A percentile compares a stretch with the other conserved stretches of the same genome.
These are phyloP conservation scores for Rousettus madagascariensis DNA, from an alignment of 2,797 vertebrate species.

Conservation along the genomic window DNA sequence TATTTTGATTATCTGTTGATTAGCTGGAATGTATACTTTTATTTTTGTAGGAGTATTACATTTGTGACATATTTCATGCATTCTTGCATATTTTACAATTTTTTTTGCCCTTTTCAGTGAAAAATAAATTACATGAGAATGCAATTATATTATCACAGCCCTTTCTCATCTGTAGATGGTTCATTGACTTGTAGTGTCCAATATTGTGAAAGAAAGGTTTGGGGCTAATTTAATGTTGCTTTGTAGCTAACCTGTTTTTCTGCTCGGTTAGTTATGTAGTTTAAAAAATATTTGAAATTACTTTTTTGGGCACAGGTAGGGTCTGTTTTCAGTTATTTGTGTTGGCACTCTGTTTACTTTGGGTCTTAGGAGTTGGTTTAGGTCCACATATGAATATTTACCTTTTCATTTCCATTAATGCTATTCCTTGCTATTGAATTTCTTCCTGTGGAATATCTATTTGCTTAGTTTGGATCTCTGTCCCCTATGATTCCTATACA, in stretches of 20 bases:
- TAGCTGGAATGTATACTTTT: not conserved
- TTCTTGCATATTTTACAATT: not conserved
- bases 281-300: not conserved
- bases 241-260: not conserved
- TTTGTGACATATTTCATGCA: not conserved
- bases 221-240: not conserved
- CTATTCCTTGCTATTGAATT: not conserved
- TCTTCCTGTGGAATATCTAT: not conserved
- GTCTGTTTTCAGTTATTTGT: constrained; percentile 19
- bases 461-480: not conserved
- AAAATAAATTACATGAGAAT: not conserved
- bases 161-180: not conserved
- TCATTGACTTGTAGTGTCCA: not conserved
- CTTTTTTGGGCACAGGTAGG: not conserved
- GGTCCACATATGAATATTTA: not conserved
- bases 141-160: not conserved
- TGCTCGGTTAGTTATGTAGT: not conserved
- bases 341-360: not conserved
- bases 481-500: not conserved
- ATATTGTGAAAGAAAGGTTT: not conserved
- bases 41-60: not conserved
- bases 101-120: constrained; percentile 7
- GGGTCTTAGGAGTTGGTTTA: not conserved
- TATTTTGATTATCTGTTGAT: not conserved
- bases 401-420: not conserved